phyloP scores from a whole-genome alignment of 2,113 vertebrate species.

The Odocoileus virginianus region DNA sequence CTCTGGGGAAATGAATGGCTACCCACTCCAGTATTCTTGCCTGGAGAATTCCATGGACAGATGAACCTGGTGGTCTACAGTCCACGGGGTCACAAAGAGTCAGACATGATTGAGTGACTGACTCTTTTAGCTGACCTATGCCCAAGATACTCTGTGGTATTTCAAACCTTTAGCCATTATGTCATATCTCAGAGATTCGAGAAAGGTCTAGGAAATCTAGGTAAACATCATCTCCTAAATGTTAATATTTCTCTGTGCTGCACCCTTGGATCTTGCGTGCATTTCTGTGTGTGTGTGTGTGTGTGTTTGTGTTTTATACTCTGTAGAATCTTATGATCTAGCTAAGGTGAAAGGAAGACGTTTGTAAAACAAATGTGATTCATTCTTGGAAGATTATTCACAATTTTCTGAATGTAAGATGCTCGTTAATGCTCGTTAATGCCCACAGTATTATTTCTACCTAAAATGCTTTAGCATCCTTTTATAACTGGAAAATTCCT shows the following conservation, averaged over 20 bases:
- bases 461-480: background rate
- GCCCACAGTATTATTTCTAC: background rate
- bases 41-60: background rate
- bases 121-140: background rate
- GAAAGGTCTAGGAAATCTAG: background rate
- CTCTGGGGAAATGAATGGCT: background rate
- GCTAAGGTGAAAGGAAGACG: background rate
- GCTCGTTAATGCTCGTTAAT: background rate
- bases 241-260: background rate
- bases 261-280: background rate
- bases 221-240: background rate
- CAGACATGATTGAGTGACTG: background rate
- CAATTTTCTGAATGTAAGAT: background rate
- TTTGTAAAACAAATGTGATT: background rate
- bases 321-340: background rate
- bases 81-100: background rate
- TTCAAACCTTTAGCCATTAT: background rate
- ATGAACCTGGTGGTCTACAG: background rate
- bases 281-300: background rate
- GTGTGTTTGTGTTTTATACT: background rate
- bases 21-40: background rate
- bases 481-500: background rate
- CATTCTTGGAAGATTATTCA: background rate
- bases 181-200: background rate
- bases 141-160: background rate